Base-by-base conservation (phyloP, 2,113 vertebrate genomes). In the Alosa alosa region DNA sequence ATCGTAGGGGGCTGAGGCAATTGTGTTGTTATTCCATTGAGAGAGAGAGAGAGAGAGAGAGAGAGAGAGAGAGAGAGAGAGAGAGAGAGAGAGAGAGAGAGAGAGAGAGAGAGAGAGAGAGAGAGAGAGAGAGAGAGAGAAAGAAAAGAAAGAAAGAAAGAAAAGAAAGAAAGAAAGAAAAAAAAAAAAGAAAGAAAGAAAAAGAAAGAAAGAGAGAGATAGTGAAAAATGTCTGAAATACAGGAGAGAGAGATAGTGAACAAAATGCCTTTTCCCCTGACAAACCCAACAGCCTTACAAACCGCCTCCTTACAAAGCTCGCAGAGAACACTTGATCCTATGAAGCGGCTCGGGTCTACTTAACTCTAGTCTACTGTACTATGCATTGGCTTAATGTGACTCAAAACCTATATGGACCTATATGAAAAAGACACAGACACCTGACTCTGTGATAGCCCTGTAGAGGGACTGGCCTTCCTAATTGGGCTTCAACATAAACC, bases 1-100 rank as follows among this genome's bases (percentile, higher is more conserved):
- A 90, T 68, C 11, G 55, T 81, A 52, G 46, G 41, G 83, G 88
- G 88, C 86, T 88, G 87, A 89, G 83, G 85, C 87, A 90, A 90
- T 39, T 39, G 31, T 39, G 72, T 5, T 39, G 72, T 41, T 78
- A 78, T 39, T 31, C 39, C 36, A 64, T n/a, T 7, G 22, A 64
- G 22, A 64, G 22, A 64, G 4, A 64, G 22, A 64, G 57, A 64
- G 8, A n/a, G 60, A 64, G 20, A 64, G 55, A 17, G 55, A 57
- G 55, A 57, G 55, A 57, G 55, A 57, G 11, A 57, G 55, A 57
- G 55, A 57, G 13, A 25, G n/a, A 72, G 22, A 72, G 64, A 25
- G 60, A 72, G 64, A 72, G n/a, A 31, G 64, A 31, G 64, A 2
- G 25, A 1, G 60, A 4, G 60, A 15, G 22, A 31, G 11, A 72